Percentiles rank a stretch among this genome's conserved stretches.
Evolutionary conservation across 35 echinoderm and acorn worm genomes (phyloP).

Genomic region (Diadema setosum): DNA sequence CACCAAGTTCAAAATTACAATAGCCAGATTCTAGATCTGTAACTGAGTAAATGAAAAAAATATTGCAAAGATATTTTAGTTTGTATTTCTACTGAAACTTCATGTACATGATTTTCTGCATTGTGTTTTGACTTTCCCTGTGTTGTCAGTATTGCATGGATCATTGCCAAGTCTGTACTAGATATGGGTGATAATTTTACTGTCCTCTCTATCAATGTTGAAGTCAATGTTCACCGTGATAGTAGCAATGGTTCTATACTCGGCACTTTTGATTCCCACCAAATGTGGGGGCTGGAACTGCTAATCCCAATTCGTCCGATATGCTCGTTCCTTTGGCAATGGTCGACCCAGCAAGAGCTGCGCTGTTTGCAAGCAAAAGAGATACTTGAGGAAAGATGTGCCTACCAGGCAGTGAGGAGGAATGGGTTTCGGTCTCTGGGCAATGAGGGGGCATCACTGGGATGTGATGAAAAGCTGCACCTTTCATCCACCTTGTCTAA

Average conservation of each 20-base stretch:
- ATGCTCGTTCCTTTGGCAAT: not conserved
- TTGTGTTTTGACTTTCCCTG: not conserved
- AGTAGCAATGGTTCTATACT: not conserved
- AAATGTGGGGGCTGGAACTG: not conserved
- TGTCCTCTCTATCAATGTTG: too few relatives aligned
- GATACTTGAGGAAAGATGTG: not conserved
- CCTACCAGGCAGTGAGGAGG: not conserved
- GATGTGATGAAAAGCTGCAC: not conserved
- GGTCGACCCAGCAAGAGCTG: not conserved
- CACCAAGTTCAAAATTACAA: too few relatives aligned
- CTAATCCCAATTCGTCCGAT: too few relatives aligned
- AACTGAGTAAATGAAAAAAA: too few relatives aligned
- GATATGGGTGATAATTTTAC: not conserved
- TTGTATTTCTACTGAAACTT: too few relatives aligned
- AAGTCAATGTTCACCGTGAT: not conserved
- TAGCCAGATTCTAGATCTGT: too few relatives aligned
- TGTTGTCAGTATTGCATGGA: not conserved
- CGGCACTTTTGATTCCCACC: not conserved
- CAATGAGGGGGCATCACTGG: not conserved
- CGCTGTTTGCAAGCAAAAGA: conserved; percentile 9
- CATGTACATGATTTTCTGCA: not conserved
- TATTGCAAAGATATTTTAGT: not conserved
- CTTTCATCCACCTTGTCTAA: not conserved
- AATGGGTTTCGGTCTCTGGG: not conserved
- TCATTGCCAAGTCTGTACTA: not conserved